These are phyloP conservation scores for Hirudo medicinalis DNA, from an alignment of 1,140 invertebrate genomes.

Conservation along the genomic window DNA sequence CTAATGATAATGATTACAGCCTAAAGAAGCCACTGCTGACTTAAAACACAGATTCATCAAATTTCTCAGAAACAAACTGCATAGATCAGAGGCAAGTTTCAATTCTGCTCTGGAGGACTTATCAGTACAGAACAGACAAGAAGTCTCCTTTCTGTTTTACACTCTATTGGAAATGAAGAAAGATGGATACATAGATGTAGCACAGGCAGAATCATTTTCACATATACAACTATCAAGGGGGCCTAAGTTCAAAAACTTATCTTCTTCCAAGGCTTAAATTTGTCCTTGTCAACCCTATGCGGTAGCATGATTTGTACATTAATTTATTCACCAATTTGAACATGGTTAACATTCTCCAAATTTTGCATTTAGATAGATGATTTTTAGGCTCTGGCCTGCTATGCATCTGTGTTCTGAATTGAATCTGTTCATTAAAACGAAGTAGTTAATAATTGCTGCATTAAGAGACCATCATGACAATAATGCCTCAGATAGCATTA, in stretches of 20 bases:
- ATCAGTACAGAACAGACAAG: not conserved
- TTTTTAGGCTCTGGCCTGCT: no score
- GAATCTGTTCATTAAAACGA: no score
- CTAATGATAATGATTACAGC: not conserved
- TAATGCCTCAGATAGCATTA: no score
- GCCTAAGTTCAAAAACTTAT: not conserved
- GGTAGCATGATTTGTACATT: no score
- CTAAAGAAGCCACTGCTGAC: not conserved
- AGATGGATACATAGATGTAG: not conserved
- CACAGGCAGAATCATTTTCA: not conserved
- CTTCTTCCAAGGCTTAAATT: not conserved
- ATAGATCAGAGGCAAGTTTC: not conserved
- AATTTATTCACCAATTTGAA: no score
- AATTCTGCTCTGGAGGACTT: not conserved
- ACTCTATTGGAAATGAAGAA: conserved; percentile 8
- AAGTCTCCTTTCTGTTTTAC: not conserved
- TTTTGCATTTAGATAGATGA: no score
- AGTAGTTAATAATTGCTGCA: no score
- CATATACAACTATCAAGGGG: not conserved
- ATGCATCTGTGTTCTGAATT: no score
- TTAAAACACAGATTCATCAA: not conserved
- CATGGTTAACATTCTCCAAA: no score
- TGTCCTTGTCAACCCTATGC: no score
- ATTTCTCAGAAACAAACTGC: not conserved
- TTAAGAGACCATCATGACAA: no score